Conservation (phyloP, 2,888 invertebrate species). For the Prostheceraeus crozeri region DNA sequence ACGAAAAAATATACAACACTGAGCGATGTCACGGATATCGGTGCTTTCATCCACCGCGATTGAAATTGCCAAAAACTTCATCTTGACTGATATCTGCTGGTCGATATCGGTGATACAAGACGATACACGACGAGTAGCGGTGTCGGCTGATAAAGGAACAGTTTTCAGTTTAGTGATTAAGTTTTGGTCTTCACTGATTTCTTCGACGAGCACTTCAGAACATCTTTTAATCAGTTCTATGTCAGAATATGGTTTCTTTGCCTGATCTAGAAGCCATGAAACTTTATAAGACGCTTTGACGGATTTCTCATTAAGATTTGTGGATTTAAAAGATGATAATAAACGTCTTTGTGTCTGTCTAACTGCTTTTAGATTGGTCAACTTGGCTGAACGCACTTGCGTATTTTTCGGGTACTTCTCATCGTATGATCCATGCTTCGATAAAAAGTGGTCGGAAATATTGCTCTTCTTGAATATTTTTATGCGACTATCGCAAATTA, state of each 20-base stretch:
- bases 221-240: conserved; percentile 19
- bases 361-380: neutral
- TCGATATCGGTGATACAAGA: conserved; percentile 7
- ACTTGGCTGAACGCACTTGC: neutral
- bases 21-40: conserved; percentile 21
- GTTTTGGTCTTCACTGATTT: neutral
- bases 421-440: neutral
- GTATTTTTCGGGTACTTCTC: conserved; percentile 11
- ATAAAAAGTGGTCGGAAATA: neutral
- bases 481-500: conserved; percentile 6
- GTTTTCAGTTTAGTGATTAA: neutral
- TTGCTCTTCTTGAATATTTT: conserved; percentile 9
- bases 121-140: neutral
- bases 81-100: conserved; percentile 5
- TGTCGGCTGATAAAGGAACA: conserved; percentile 12
- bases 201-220: conserved; percentile 4
- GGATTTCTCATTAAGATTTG: conserved; percentile 1
- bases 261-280: conserved; percentile 17
- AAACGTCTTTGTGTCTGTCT: conserved; percentile 1
- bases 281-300: conserved; percentile 2
- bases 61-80: neutral
- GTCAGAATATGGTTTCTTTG: conserved; percentile 1
- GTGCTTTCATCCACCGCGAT: conserved; percentile 20
- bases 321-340: neutral
- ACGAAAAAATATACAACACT: conserved; percentile 14